Percentiles rank a stretch among this genome's conserved stretches.
Conservation (phyloP, 30 jellyfish, hydroid and myxozoan species). For the Chironex yamaguchii region DNA sequence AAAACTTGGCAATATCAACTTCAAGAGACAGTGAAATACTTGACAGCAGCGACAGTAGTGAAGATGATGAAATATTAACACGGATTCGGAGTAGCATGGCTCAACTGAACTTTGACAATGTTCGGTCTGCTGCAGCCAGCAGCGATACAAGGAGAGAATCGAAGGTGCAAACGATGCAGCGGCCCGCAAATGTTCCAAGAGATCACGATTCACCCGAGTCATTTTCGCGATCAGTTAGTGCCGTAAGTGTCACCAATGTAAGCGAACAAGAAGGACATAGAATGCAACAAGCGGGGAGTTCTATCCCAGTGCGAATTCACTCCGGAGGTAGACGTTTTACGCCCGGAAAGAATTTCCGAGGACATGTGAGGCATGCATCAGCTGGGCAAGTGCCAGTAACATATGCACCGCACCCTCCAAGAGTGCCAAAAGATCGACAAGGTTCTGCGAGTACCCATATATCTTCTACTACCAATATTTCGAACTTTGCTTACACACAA, state of each 20-base stretch:
- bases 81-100: conserved; percentile 73
- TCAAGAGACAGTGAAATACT: too few relatives aligned
- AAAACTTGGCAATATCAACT: too few relatives aligned
- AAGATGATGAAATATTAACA: conserved; percentile 70
- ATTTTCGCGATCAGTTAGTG: neutral
- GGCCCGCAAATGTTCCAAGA: neutral
- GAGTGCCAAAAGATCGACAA: conserved; percentile 64
- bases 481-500: too few relatives aligned
- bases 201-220: neutral
- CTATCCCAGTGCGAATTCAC: conserved; percentile 50
- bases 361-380: neutral
- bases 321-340: neutral
- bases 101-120: conserved; percentile 63
- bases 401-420: conserved; percentile 76
- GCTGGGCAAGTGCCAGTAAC: conserved; percentile 36
- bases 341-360: neutral
- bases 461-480: too few relatives aligned
- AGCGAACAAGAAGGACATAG: too few relatives aligned
- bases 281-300: conserved; percentile 29
- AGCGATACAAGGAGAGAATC: neutral
- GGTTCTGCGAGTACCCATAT: too few relatives aligned
- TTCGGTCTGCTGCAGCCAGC: conserved; percentile 40
- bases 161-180: neutral
- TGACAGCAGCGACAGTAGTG: neutral
- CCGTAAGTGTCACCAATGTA: neutral